These are phyloP conservation scores for Helicoverpa assulta DNA, from an alignment of 2,888 invertebrate species.

Conservation along the genomic window DNA sequence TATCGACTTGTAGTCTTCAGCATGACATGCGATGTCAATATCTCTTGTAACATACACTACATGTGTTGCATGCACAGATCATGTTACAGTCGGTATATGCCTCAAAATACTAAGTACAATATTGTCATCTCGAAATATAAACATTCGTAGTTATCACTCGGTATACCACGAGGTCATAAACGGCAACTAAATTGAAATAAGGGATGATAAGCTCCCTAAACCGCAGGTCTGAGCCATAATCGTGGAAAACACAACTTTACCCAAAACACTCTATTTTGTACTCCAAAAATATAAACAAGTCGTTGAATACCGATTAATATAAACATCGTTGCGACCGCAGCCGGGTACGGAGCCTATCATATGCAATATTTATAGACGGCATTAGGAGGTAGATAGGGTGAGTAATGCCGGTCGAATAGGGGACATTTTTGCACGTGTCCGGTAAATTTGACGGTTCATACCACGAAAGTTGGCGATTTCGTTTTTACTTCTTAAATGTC, in stretches of 20 bases:
- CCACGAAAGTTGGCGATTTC: conserved; percentile 28
- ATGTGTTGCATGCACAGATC: conserved; percentile 8
- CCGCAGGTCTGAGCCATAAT: neutral
- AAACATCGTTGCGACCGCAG: conserved; percentile 40
- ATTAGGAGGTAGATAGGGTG: conserved; percentile 84
- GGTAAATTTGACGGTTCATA: conserved; percentile 55
- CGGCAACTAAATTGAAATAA: neutral
- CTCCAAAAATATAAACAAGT: conserved; percentile 50
- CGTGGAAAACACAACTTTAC: conserved; percentile 5
- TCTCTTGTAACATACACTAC: neutral
- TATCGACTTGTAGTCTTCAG: neutral
- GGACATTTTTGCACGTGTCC: conserved; percentile 83
- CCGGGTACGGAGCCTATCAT: conserved; percentile 74
- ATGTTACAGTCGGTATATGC: neutral
- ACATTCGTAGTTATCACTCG: no score
- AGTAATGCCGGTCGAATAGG: conserved; percentile 79
- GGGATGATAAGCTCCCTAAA: neutral
- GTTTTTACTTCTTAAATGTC: neutral
- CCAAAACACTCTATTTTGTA: conserved; percentile 22
- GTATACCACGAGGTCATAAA: neutral
- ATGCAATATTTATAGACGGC: conserved; percentile 82
- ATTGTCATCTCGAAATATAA: no score
- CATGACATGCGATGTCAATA: conserved; percentile 18
- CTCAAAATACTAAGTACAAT: no score
- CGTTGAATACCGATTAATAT: conserved; percentile 61